Percentiles rank a stretch among this genome's conserved stretches.
phyloP scores from a whole-genome alignment of 2,888 invertebrate species.

The Odiellus spinosus region DNA sequence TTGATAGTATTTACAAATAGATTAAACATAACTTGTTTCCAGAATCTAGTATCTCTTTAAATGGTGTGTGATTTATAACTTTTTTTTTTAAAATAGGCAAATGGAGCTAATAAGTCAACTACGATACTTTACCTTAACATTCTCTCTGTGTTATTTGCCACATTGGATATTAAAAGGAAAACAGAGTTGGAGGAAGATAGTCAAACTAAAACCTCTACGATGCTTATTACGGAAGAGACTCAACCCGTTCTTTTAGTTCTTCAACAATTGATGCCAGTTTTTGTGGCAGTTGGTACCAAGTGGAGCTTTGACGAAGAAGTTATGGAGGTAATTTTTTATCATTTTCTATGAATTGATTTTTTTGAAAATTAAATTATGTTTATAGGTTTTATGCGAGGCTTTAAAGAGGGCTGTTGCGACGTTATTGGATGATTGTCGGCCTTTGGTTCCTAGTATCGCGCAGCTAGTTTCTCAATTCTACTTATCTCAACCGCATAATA shows the following conservation, averaged over 20 bases:
- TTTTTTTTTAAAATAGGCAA: slow-evolving; percentile 41
- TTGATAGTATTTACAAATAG: not conserved
- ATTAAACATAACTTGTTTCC: too few species aligned
- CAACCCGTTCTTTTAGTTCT: slow-evolving; percentile 15
- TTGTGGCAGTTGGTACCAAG: slow-evolving; percentile 41
- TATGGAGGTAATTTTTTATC: slow-evolving; percentile 39
- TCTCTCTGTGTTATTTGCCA: slow-evolving; percentile 46
- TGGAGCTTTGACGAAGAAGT: slow-evolving; percentile 47
- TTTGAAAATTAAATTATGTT: not conserved
- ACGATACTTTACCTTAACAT: slow-evolving; percentile 48
- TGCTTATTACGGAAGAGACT: slow-evolving; percentile 2
- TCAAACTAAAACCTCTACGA: not conserved
- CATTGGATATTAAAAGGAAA: slow-evolving; percentile 36
- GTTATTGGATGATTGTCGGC: slow-evolving; percentile 49
- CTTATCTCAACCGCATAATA: slow-evolving; percentile 44
- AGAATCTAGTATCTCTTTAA: too few species aligned
- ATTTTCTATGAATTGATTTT: not conserved
- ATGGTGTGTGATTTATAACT: not conserved
- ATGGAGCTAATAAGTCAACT: slow-evolving; percentile 38
- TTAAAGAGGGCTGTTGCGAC: slow-evolving; percentile 56
- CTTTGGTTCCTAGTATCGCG: slow-evolving; percentile 49
- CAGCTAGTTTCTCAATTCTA: slow-evolving; percentile 51
- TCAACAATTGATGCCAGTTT: slow-evolving; percentile 37
- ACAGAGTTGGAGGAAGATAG: slow-evolving; percentile 7
- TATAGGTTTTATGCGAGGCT: slow-evolving; percentile 52